phyloP scores from a whole-genome alignment of 2,113 vertebrate genomes.

The Phasianus colchicus region DNA sequence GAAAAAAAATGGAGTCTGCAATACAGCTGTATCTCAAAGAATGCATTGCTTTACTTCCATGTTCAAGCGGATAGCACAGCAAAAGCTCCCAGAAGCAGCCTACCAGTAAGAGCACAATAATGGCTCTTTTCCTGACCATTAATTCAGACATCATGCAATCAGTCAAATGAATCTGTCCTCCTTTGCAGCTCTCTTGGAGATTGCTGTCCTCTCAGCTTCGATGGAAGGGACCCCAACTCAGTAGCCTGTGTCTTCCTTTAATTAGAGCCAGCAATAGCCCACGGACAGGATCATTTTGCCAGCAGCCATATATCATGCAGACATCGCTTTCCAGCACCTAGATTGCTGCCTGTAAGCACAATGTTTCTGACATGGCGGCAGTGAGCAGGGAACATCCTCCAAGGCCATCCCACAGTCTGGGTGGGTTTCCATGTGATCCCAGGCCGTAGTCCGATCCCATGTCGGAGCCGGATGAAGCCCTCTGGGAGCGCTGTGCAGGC shows the following conservation, averaged over 20 bases:
- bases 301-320: constrained; percentile 80
- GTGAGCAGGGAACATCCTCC: constrained; percentile 57
- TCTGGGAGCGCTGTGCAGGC: constrained; percentile 15
- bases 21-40: neutral
- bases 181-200: constrained; percentile 71
- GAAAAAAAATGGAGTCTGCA: neutral
- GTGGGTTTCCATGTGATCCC: constrained; percentile 56
- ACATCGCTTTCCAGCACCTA: constrained; percentile 75
- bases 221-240: constrained; percentile 71
- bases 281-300: constrained; percentile 78
- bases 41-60: constrained; percentile 10
- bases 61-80: constrained; percentile 53
- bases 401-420: constrained; percentile 64
- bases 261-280: constrained; percentile 78
- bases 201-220: constrained; percentile 79
- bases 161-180: constrained; percentile 78
- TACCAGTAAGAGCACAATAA: constrained; percentile 69
- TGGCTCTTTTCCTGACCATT: constrained; percentile 81
- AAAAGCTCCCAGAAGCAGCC: constrained; percentile 68
- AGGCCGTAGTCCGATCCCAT: constrained; percentile 79
- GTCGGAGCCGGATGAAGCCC: constrained; percentile 73
- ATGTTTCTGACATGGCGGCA: constrained; percentile 82
- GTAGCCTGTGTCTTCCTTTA: constrained; percentile 79
- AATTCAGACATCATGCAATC: constrained; percentile 80
- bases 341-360: constrained; percentile 84